Conservation (phyloP, 2,113 vertebrate genomes). For the Peromyscus californicus region DNA sequence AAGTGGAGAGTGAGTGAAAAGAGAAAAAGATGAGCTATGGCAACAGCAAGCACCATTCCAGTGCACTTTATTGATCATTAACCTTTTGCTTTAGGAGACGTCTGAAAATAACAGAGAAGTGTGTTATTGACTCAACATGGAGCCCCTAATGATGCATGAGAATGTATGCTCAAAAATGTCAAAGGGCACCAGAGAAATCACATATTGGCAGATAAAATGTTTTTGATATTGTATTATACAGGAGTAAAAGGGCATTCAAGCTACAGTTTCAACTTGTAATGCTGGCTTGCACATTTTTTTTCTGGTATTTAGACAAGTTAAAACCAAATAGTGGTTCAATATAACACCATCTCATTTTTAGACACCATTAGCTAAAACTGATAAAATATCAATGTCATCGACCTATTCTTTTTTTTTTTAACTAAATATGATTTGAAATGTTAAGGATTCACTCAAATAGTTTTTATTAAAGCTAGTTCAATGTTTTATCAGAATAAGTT, state of each 20-base stretch:
- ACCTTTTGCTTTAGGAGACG: constrained; percentile 71
- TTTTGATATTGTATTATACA: constrained; percentile 56
- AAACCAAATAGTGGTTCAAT: background rate
- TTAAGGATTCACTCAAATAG: background rate
- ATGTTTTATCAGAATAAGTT: background rate
- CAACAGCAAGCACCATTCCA: constrained; percentile 60
- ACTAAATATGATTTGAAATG: background rate
- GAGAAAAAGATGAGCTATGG: constrained; percentile 69
- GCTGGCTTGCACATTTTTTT: background rate
- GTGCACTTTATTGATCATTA: constrained; percentile 77
- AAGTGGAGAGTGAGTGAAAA: constrained; percentile 47
- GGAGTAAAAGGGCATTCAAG: constrained; percentile 62
- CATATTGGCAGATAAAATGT: constrained; percentile 72
- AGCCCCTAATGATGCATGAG: constrained; percentile 58
- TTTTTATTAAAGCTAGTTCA: background rate
- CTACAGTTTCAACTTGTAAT: background rate
- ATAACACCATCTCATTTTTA: background rate
- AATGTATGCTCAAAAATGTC: constrained; percentile 17
- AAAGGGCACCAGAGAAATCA: background rate
- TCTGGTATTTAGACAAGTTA: constrained; percentile 44
- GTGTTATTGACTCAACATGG: background rate
- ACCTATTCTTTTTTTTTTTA: background rate
- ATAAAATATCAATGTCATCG: background rate
- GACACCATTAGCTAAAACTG: background rate
- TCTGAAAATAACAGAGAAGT: constrained; percentile 64